A percentile compares a stretch with the other conserved stretches of the same genome.
Evolutionary conservation across 2,888 invertebrate genomes (phyloP).

Genomic region (Amiota minor): DNA sequence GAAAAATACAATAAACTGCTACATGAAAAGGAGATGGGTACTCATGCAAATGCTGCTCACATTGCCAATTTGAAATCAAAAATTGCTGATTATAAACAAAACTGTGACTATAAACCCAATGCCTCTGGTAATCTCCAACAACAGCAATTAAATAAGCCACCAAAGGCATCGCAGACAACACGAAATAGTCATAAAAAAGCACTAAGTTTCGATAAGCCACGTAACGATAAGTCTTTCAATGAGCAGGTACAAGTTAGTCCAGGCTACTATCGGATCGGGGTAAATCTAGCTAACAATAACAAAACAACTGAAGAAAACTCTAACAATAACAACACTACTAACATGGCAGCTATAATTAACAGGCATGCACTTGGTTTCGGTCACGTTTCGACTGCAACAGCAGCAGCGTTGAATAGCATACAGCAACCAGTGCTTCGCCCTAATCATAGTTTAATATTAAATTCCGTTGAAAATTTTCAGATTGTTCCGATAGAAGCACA

Average conservation of each 20-base stretch:
- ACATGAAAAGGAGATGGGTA: slow-evolving; percentile 65
- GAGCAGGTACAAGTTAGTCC: slow-evolving; percentile 73
- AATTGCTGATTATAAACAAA: slow-evolving; percentile 52
- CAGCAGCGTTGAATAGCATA: slow-evolving; percentile 39
- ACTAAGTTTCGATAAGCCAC: slow-evolving; percentile 60
- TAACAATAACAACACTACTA: slow-evolving; percentile 32
- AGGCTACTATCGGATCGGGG: slow-evolving; percentile 71
- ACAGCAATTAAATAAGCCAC: slow-evolving; percentile 49
- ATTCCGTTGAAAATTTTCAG: slow-evolving; percentile 75
- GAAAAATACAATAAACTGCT: slow-evolving; percentile 63
- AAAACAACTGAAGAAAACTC: slow-evolving; percentile 6
- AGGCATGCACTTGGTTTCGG: slow-evolving; percentile 42
- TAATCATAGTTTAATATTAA: slow-evolving; percentile 70
- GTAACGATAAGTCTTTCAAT: slow-evolving; percentile 68
- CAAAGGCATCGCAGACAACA: slow-evolving; percentile 45
- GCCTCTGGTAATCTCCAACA: slow-evolving; percentile 41
- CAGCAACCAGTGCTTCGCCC: slow-evolving; percentile 46
- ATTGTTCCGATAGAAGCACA: slow-evolving; percentile 66
- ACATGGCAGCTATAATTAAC: slow-evolving; percentile 22
- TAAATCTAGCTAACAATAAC: slow-evolving; percentile 67
- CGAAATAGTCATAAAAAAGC: slow-evolving; percentile 49
- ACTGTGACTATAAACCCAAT: slow-evolving; percentile 53
- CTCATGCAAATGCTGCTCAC: slow-evolving; percentile 40
- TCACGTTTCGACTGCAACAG: slow-evolving; percentile 45
- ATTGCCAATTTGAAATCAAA: slow-evolving; percentile 49